A percentile compares a stretch with the other conserved stretches of the same genome.
phyloP scores from a whole-genome alignment of 1,140 invertebrate species.

The Cepaea nemoralis region DNA sequence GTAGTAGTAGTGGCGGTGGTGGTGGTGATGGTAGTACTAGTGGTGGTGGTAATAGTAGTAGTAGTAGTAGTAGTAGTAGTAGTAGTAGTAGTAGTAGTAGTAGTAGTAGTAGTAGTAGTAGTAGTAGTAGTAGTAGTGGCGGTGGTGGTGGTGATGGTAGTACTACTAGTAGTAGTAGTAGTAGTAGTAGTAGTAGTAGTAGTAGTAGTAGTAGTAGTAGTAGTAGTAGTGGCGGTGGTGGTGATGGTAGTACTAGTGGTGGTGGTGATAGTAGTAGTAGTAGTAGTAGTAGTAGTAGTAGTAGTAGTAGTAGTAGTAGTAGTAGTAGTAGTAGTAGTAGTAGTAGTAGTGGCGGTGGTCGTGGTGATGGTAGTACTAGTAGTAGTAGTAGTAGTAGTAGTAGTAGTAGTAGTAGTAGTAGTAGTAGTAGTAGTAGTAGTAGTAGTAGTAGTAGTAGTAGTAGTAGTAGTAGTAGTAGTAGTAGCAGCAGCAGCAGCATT shows the following conservation, averaged over 20 bases:
- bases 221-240: constrained; percentile 17
- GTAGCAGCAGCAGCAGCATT: too few species aligned
- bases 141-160: constrained; percentile 6
- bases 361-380: constrained; percentile 17
- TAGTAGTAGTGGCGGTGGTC: constrained; percentile 19
- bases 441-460: not conserved
- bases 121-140: constrained; percentile 15
- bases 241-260: too few species aligned
- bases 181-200: constrained; percentile 8
- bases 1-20: constrained; percentile 23
- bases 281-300: constrained; percentile 18
- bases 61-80: constrained; percentile 24
- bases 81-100: constrained; percentile 24
- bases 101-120: constrained; percentile 24
- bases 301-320: constrained; percentile 24
- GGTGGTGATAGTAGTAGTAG: too few species aligned
- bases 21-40: constrained; percentile 19
- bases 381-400: constrained; percentile 18
- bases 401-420: constrained; percentile 13
- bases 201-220: constrained; percentile 24
- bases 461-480: too few species aligned
- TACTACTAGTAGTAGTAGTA: not conserved
- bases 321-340: constrained; percentile 22
- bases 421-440: constrained; percentile 13
- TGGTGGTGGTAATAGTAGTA: constrained; percentile 17